Evolutionary conservation across 92 coral and sea anemone genomes (phyloP).

Genomic region (Paragorgia papillata): DNA sequence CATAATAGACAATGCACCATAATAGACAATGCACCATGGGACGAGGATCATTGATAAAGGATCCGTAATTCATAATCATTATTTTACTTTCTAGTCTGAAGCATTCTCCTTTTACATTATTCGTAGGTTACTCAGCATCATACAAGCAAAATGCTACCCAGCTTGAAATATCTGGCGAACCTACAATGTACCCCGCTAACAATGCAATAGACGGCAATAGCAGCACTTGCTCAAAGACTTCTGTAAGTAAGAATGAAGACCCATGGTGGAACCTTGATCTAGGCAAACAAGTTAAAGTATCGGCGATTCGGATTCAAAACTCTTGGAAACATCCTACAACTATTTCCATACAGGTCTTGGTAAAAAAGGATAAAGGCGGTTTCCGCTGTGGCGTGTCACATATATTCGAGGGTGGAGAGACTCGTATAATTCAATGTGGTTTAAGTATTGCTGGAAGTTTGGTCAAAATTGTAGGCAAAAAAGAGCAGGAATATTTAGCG

Average conservation of each 20-base stretch:
- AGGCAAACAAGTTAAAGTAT: background rate
- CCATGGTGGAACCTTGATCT: slow-evolving; percentile 36
- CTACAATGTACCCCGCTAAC: background rate
- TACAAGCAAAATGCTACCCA: background rate
- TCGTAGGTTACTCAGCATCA: slow-evolving; percentile 21
- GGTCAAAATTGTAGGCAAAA: background rate
- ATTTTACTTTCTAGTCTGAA: no score
- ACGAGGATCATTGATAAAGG: no score
- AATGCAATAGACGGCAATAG: slow-evolving; percentile 21
- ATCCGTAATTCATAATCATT: no score
- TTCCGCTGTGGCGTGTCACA: slow-evolving; percentile 1
- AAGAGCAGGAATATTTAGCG: background rate
- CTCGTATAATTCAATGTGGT: slow-evolving; percentile 10
- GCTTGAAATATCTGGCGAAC: background rate
- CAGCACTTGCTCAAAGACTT: slow-evolving; percentile 11
- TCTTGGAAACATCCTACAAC: background rate
- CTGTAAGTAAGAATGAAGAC: background rate
- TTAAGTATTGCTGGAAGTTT: background rate
- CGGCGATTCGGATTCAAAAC: slow-evolving; percentile 1
- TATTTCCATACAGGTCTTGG: background rate
- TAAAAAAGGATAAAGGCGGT: background rate
- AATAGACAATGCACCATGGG: no score
- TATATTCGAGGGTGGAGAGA: slow-evolving; percentile 5
- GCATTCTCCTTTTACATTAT: background rate
- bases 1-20: no score